Evolutionary conservation across 92 coral and sea anemone species (phyloP).

Genomic region (Ricordea florida): DNA sequence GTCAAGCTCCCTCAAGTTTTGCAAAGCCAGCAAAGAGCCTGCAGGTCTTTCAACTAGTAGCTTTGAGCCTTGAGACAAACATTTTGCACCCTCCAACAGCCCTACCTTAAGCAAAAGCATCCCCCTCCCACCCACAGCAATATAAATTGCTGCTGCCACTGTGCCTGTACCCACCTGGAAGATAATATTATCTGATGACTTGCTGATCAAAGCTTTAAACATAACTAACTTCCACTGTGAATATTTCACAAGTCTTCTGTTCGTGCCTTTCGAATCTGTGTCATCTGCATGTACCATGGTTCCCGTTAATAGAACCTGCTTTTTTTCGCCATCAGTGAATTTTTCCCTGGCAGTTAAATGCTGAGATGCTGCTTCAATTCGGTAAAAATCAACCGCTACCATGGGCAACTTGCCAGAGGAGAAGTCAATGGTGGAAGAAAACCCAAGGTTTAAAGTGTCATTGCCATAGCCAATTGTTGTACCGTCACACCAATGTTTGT

Average conservation of each 20-base stretch:
- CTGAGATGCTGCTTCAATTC: slow-evolving; percentile 41
- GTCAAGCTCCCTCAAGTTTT: no score
- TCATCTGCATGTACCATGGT: slow-evolving; percentile 5
- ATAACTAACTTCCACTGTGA: slow-evolving; percentile 40
- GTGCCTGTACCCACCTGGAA: slow-evolving; percentile 38
- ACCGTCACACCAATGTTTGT: slow-evolving; percentile 71
- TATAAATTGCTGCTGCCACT: no score
- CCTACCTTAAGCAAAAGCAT: no score
- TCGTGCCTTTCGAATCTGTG: neutral
- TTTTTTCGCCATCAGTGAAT: slow-evolving; percentile 34
- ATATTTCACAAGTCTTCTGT: neutral
- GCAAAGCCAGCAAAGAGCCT: no score
- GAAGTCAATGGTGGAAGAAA: slow-evolving; percentile 48
- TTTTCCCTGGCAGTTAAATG: slow-evolving; percentile 28
- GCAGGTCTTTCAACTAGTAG: no score
- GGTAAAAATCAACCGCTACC: slow-evolving; percentile 54
- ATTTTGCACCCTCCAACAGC: no score
- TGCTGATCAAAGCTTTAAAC: slow-evolving; percentile 58
- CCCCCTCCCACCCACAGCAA: no score
- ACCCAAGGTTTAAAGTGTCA: slow-evolving; percentile 50
- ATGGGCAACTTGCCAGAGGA: slow-evolving; percentile 26
- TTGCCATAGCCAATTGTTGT: slow-evolving; percentile 46
- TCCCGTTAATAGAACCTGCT: slow-evolving; percentile 18
- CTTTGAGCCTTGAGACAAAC: no score
- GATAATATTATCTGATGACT: neutral